These are phyloP conservation scores for Ladona fulva DNA, from an alignment of 1,140 invertebrate genomes.

Conservation along the genomic window DNA sequence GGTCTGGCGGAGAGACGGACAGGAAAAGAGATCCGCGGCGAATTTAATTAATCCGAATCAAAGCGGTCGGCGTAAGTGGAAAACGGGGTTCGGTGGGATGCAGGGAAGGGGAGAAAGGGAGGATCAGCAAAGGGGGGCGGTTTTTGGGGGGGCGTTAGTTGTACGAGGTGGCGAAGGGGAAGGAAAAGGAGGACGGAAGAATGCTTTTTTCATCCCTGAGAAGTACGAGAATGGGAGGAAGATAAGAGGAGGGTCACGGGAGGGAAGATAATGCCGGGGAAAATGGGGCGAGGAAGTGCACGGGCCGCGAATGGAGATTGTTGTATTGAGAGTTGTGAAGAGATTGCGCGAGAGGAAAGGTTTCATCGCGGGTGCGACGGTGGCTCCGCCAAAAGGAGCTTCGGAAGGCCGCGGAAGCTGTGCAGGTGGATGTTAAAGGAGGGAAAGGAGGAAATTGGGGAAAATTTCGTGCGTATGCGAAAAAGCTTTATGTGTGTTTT, in stretches of 20 bases:
- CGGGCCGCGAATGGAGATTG: background rate
- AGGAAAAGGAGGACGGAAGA: background rate
- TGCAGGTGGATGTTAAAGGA: too few relatives aligned
- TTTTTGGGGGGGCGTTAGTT: background rate
- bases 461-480: too few relatives aligned
- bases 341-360: too few relatives aligned
- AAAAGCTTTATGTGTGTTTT: too few relatives aligned
- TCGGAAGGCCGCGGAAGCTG: too few relatives aligned
- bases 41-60: conserved; percentile 10
- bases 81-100: background rate
- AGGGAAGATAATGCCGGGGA: background rate
- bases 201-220: background rate
- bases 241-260: background rate
- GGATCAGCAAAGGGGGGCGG: background rate
- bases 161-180: background rate
- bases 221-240: background rate
- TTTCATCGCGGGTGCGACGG: too few relatives aligned
- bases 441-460: too few relatives aligned
- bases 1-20: background rate
- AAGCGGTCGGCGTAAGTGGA: conserved; percentile 6
- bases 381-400: too few relatives aligned
- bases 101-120: background rate
- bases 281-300: background rate
- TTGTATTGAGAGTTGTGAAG: too few relatives aligned
- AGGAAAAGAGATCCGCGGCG: conserved; percentile 1